Conservation (phyloP, 2,113 vertebrate genomes). For the Manacus vitellinus region DNA sequence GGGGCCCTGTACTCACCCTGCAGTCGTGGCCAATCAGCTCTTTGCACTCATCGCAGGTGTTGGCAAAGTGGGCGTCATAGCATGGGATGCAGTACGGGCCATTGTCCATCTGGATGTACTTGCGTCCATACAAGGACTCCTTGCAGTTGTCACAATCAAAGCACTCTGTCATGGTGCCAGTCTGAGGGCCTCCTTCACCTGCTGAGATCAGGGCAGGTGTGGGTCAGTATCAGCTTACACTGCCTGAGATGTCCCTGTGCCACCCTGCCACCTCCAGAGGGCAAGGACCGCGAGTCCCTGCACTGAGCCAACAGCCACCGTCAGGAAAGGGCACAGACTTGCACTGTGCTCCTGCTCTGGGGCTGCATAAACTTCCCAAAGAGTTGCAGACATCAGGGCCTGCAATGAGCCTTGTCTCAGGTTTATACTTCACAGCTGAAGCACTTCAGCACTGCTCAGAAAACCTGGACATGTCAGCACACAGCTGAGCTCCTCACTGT, state of each 20-base stretch:
- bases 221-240: neutral
- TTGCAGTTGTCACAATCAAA: conserved; percentile 97
- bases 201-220: neutral
- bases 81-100: conserved; percentile 96
- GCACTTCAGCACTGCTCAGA: neutral
- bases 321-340: neutral
- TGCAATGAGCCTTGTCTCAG: neutral
- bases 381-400: neutral
- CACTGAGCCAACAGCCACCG: neutral
- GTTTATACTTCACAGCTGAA: neutral
- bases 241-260: accelerated
- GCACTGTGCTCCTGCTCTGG: neutral
- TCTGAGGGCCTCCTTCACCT: conserved; percentile 32
- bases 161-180: conserved; percentile 87
- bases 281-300: neutral
- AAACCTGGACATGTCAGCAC: neutral
- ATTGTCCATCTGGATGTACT: conserved; percentile 95
- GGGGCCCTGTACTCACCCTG: conserved; percentile 77
- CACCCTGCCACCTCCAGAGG: neutral
- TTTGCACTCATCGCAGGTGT: conserved; percentile 97
- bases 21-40: conserved; percentile 96
- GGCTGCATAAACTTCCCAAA: neutral
- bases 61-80: conserved; percentile 94
- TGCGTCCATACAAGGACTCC: conserved; percentile 94
- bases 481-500: neutral